Percentiles rank a stretch among this genome's conserved stretches.
Evolutionary conservation across 2,113 vertebrate genomes (phyloP).

Genomic region (Piaya cayana): DNA sequence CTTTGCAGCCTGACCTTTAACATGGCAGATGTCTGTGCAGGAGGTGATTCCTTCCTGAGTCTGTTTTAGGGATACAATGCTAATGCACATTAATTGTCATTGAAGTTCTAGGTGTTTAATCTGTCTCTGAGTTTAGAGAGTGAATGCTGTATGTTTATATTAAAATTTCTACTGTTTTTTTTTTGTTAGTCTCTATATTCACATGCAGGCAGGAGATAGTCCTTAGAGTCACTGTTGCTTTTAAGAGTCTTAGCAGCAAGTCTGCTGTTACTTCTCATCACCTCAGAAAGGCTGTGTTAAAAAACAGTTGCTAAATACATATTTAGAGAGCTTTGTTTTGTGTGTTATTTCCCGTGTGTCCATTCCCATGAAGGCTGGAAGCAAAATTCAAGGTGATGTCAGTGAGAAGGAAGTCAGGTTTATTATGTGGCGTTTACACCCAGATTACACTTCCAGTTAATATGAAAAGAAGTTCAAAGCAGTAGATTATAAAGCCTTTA

Average conservation of each 20-base stretch:
- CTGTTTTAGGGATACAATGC: not conserved
- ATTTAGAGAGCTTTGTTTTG: conserved; percentile 46
- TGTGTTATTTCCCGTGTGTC: conserved; percentile 6
- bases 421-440: not conserved
- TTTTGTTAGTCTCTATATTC: not conserved
- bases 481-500: conserved; percentile 50
- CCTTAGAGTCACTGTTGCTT: not conserved
- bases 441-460: conserved; percentile 26
- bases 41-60: not conserved
- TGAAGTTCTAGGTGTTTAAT: not conserved
- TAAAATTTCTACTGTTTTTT: not conserved
- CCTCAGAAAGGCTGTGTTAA: not conserved
- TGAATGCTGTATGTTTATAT: not conserved
- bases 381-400: conserved; percentile 9
- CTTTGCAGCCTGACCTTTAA: not conserved
- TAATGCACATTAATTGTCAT: not conserved
- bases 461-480: conserved; percentile 24
- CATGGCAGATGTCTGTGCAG: not conserved
- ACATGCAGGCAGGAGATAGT: not conserved
- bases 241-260: not conserved
- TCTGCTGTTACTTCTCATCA: not conserved
- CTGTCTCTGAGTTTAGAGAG: not conserved
- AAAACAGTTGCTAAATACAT: conserved; percentile 4
- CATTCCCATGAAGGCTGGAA: not conserved
- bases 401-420: not conserved